Evolutionary conservation across 1,140 invertebrate genomes (phyloP).

Genomic region (Melipona quadrifasciata): DNA sequence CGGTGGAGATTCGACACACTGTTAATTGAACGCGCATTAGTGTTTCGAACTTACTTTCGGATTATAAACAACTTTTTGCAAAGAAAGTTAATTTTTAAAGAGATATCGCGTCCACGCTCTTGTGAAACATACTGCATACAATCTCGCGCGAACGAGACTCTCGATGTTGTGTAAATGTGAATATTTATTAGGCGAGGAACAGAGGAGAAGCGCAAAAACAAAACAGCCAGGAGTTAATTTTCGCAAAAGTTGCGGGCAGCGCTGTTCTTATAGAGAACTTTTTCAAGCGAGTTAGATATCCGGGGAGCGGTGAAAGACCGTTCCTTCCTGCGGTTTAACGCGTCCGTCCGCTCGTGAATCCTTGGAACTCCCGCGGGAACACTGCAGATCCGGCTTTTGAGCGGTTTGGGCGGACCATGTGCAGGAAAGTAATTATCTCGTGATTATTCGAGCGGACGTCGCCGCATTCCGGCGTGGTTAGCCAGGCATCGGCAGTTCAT

Average conservation of each 20-base stretch:
- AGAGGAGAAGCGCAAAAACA: background rate
- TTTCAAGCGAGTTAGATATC: conserved; percentile 52
- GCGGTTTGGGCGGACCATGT: conserved; percentile 39
- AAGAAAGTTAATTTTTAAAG: too few species aligned
- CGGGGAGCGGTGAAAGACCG: conserved; percentile 45
- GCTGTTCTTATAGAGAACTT: conserved; percentile 30
- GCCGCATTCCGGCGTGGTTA: conserved; percentile 38
- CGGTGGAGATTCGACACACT: too few species aligned
- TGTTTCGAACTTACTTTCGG: too few species aligned
- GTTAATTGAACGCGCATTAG: too few species aligned
- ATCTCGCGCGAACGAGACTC: too few species aligned
- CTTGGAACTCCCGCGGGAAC: conserved; percentile 50
- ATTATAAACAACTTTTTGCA: too few species aligned
- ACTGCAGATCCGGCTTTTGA: conserved; percentile 49
- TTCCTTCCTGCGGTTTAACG: conserved; percentile 64
- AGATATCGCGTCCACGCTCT: too few species aligned
- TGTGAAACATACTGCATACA: too few species aligned
- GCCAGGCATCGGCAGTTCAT: conserved; percentile 20
- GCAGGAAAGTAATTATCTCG: conserved; percentile 62
- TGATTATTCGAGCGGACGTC: conserved; percentile 52
- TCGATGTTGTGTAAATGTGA: too few species aligned
- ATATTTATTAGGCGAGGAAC: too few species aligned
- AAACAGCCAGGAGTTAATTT: background rate
- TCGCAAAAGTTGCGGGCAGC: background rate
- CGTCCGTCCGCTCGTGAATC: conserved; percentile 59